Percentiles rank a stretch among this genome's conserved stretches.
Evolutionary conservation across 2,113 vertebrate genomes (phyloP).

Genomic region (Regulus satrapa): DNA sequence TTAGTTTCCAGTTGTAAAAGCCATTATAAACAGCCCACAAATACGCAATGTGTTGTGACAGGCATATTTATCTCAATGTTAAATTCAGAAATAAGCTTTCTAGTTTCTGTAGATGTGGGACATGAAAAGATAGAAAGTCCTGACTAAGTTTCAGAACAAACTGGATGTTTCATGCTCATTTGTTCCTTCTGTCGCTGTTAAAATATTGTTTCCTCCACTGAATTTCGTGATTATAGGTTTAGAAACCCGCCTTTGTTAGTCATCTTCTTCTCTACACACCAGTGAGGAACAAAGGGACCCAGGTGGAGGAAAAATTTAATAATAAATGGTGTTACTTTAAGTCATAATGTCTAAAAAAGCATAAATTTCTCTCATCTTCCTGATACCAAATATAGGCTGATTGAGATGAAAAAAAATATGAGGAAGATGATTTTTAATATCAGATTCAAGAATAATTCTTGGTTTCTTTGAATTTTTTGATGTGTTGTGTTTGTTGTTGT

Average conservation of each 20-base stretch:
- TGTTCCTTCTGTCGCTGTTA: neutral
- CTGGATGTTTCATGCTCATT: neutral
- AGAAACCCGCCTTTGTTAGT: neutral
- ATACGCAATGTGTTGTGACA: neutral
- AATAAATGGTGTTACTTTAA: neutral
- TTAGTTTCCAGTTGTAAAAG: neutral
- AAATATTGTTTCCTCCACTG: neutral
- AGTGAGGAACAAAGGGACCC: neutral
- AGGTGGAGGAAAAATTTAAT: neutral
- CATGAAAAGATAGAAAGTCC: neutral
- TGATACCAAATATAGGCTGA: neutral
- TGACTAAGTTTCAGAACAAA: neutral
- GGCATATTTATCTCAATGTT: neutral
- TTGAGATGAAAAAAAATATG: neutral
- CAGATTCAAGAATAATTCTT: neutral
- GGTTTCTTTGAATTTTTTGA: neutral
- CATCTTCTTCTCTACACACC: neutral
- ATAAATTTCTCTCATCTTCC: neutral
- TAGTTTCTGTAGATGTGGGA: neutral
- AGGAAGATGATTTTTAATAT: neutral
- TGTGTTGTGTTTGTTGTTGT: too few relatives aligned
- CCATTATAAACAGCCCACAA: neutral
- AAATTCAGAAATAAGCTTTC: neutral
- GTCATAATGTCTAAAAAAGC: neutral
- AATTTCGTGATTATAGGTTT: neutral